phyloP scores from a whole-genome alignment of 64 coral and sea anemone genomes.

The Anthopleura sola region DNA sequence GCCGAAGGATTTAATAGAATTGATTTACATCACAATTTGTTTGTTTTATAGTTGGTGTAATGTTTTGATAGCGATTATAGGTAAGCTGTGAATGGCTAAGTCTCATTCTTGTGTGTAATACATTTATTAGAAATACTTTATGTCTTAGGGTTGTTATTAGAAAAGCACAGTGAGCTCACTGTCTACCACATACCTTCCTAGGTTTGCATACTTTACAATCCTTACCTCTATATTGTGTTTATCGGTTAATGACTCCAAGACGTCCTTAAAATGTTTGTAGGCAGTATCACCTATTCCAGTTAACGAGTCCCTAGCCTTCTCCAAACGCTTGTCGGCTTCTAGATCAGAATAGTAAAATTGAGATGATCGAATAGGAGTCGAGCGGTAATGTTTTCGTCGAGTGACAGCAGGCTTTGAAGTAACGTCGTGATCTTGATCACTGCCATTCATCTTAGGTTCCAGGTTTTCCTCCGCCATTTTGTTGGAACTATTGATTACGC shows the following conservation, averaged over 20 bases:
- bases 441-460: slow-evolving; percentile 5
- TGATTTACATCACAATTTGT: background rate
- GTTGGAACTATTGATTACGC: background rate
- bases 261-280: slow-evolving; percentile 18
- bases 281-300: slow-evolving; percentile 16
- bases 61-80: background rate
- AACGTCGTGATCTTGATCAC: background rate
- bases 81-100: slow-evolving; percentile 11
- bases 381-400: background rate
- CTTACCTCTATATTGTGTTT: slow-evolving; percentile 29
- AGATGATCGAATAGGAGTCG: background rate
- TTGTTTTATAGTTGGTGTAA: background rate
- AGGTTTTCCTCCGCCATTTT: slow-evolving; percentile 12
- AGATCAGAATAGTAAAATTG: slow-evolving; percentile 13
- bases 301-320: slow-evolving; percentile 2
- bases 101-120: background rate
- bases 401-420: background rate
- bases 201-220: background rate
- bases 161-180: background rate
- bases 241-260: slow-evolving; percentile 19
- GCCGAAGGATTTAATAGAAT: slow-evolving; percentile 1
- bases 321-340: slow-evolving; percentile 8
- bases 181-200: background rate
- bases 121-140: background rate
- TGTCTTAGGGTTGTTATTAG: background rate